Conservation (phyloP, 1,140 invertebrate species). For the Halictus rubicundus region DNA sequence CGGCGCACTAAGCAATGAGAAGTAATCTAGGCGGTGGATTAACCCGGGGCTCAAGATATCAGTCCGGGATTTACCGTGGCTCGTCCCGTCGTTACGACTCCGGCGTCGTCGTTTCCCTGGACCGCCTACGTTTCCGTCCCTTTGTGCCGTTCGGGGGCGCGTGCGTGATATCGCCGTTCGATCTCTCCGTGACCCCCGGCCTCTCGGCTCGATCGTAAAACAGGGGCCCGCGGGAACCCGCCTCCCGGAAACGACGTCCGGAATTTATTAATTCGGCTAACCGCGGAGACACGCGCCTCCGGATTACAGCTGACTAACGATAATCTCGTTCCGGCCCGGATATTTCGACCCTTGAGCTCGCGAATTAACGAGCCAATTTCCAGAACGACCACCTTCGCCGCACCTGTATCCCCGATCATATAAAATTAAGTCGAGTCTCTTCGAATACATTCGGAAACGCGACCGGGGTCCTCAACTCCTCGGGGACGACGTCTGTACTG, state of each 20-base stretch:
- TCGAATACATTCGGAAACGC: neutral
- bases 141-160: neutral
- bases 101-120: slow-evolving; percentile 6
- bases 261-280: slow-evolving; percentile 32
- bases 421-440: neutral
- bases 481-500: too few species aligned
- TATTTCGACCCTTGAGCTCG: neutral
- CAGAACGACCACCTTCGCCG: neutral
- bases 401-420: neutral
- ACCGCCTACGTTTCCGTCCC: slow-evolving; percentile 16
- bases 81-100: slow-evolving; percentile 46
- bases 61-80: slow-evolving; percentile 66
- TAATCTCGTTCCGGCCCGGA: slow-evolving; percentile 1
- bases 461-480: too few species aligned
- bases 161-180: slow-evolving; percentile 7
- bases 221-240: neutral
- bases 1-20: slow-evolving; percentile 63
- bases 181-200: neutral
- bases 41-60: slow-evolving; percentile 73
- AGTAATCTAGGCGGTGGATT: slow-evolving; percentile 74
- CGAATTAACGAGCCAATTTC: neutral
- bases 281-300: neutral
- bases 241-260: too few species aligned
- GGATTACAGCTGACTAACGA: slow-evolving; percentile 10
- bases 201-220: slow-evolving; percentile 12